Evolutionary conservation across 2,888 invertebrate species (phyloP).

Genomic region (Tortricodes alternella): DNA sequence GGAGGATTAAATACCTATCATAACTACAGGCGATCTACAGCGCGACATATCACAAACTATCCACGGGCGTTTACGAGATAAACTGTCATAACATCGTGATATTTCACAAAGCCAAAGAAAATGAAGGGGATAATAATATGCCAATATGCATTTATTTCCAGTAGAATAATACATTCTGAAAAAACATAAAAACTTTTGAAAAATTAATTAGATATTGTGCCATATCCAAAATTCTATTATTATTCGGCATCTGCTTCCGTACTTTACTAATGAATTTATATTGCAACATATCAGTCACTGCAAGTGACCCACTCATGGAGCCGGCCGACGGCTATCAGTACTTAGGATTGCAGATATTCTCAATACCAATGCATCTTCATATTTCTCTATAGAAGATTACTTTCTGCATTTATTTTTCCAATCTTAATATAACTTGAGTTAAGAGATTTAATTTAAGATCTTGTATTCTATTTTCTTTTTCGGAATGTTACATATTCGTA

Average conservation of each 20-base stretch:
- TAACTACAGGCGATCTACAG: conserved; percentile 44
- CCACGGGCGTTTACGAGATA: conserved; percentile 48
- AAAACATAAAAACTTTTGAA: conserved; percentile 32
- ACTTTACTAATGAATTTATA: conserved; percentile 23
- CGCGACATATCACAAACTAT: conserved; percentile 73
- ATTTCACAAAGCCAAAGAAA: conserved; percentile 80
- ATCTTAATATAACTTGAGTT: conserved; percentile 57
- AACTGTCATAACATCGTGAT: conserved; percentile 76
- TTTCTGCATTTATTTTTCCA: conserved; percentile 74
- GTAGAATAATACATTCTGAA: conserved; percentile 51
- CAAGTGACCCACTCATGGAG: conserved; percentile 45
- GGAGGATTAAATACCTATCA: conserved; percentile 48
- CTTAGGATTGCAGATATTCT: neutral
- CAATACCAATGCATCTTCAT: conserved; percentile 35
- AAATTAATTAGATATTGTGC: conserved; percentile 46
- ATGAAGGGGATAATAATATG: conserved; percentile 57
- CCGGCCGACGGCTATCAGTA: neutral
- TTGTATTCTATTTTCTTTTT: conserved; percentile 63
- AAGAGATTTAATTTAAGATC: conserved; percentile 56
- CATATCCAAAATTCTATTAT: conserved; percentile 51
- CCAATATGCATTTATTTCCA: conserved; percentile 66
- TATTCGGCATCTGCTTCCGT: conserved; percentile 30
- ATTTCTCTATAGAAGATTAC: conserved; percentile 37
- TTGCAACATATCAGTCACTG: conserved; percentile 58
- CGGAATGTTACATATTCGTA: conserved; percentile 69